Evolutionary conservation across 2,113 vertebrate species (phyloP), one percentile per base, ranked within the genome.

Genomic region (Oryzias melastigma): DNA sequence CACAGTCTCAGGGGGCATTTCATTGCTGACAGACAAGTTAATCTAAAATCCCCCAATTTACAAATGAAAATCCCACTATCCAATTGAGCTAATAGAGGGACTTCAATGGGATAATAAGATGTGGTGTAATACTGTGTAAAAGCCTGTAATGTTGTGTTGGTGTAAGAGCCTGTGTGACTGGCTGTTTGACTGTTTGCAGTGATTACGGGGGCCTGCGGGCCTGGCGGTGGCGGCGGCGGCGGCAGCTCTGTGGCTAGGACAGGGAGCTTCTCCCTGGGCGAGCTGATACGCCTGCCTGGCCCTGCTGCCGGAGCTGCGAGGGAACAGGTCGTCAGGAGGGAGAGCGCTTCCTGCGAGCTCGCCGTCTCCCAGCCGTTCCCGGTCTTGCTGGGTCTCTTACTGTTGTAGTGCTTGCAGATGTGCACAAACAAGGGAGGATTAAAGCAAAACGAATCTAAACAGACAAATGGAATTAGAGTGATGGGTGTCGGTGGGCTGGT

Each of bases 61-160:
- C 90, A 90, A 92, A 92, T 90, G 90, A 88, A 92, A 92, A 91
- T 91, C 91, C 90, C 86, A 87, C 88, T 85, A 91, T 91, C 91
- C 91, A 91, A 90, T 92, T 92, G 91, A 90, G 91, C 91, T 91
- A 91, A 90, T 92, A 88, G 88, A 91, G 90, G 85, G 88, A 90
- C 87, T 91, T 91, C 87, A 92, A 90, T 91, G 80, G 91, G 90
- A 91, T 91, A 91, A 91, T 90, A 90, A 87, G 90, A 92, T 90
- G 89, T 91, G 90, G 84, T 90, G 89, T 92, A 92, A 92, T 91
- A 90, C 90, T 88, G 88, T 91, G 89, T 91, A 92, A 91, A 90
- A 89, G 84, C 89, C 87, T 92, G 86, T 89, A 91, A 92, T 90
- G 86, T 91, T 88, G 86, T 91, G 90, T 88, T 88, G 88, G 82